A percentile compares a stretch with the other conserved stretches of the same genome.
Conservation (phyloP, 1,140 invertebrate genomes). For the honey bee (Apis mellifera) region Amel_HAv3.1 CM009931.2:887001-887500, state of each 20-base stretch:
- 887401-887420: no score
- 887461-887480: background rate
- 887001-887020: background rate
- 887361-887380: no score
- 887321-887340: background rate
- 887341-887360: no score
- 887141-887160: background rate
- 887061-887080: constrained; percentile 1
- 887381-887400: no score
- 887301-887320: background rate
- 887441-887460: background rate
- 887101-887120: background rate
- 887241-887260: constrained; percentile 10
- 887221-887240: no score
- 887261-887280: constrained; percentile 28
- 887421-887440: background rate
- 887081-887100: constrained; percentile 12
- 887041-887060: background rate
- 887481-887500: background rate
- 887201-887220: background rate
- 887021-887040: background rate
- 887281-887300: constrained; percentile 1
- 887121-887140: background rate
- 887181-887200: background rate
- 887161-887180: background rate